Conservation (phyloP, 2,888 invertebrate species). For the Yponomeuta malinellus region DNA sequence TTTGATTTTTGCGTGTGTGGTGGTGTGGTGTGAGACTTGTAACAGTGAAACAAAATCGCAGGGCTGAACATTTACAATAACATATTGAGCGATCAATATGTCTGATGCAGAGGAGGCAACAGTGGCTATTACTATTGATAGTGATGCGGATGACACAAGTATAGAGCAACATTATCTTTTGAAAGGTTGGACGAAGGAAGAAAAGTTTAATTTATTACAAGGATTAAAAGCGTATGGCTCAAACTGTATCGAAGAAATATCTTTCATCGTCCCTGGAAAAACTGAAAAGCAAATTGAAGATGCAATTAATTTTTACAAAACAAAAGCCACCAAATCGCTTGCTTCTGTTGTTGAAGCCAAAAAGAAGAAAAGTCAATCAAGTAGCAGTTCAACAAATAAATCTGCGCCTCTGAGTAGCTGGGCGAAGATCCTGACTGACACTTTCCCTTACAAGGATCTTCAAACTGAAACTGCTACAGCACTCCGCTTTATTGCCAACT, state of each 20-base stretch:
- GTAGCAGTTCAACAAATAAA: slow-evolving; percentile 15
- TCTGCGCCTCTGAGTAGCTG: slow-evolving; percentile 41
- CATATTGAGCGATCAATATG: too few species aligned
- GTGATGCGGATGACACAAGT: background rate
- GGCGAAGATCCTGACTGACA: slow-evolving; percentile 47
- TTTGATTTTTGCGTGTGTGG: too few species aligned
- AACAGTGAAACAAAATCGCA: too few species aligned
- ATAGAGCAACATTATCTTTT: background rate
- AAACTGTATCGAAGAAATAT: slow-evolving; percentile 32
- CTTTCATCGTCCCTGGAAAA: slow-evolving; percentile 36
- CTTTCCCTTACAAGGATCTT: slow-evolving; percentile 38
- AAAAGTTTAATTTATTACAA: slow-evolving; percentile 43
- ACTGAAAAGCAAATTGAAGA: slow-evolving; percentile 33
- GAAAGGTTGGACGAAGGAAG: slow-evolving; percentile 47
- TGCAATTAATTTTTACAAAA: slow-evolving; percentile 41
- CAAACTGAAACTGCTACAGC: slow-evolving; percentile 49
- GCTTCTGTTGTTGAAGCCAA: background rate
- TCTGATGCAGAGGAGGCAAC: too few species aligned
- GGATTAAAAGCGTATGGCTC: slow-evolving; percentile 39
- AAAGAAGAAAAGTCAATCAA: slow-evolving; percentile 22
- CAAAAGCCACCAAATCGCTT: slow-evolving; percentile 26
- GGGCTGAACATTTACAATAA: too few species aligned
- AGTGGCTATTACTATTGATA: background rate
- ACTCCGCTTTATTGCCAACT: slow-evolving; percentile 53
- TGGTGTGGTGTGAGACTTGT: too few species aligned